Base-by-base conservation (phyloP, 2,888 invertebrate species). In the Yponomeuta sedellus region DNA sequence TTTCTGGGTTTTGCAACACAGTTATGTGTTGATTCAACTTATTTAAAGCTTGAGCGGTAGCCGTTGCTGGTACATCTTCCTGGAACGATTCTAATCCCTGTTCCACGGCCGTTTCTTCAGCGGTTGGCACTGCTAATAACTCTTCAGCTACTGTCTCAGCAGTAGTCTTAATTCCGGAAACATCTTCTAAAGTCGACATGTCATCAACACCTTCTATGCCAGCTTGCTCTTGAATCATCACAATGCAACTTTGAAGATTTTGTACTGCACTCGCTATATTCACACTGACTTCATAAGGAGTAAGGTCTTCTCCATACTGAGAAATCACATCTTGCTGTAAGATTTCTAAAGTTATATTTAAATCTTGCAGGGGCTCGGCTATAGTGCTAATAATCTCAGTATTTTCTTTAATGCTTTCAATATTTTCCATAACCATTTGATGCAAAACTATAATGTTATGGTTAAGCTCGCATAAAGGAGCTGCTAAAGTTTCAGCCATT, bases 161-260 rank as follows among this genome's bases (percentile, higher is more conserved):
- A 56, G 86, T 84, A 0, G 93, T 93, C 79, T 93, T 92, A 20
- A 94, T 84, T 4, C 88, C 92, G 0, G 94, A 93, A 69, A 93
- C 82, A 71, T 93, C 92, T 70, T 92, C 92, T 65, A 93, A 85
- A 10, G 93, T 92, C 5, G 93, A 92, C 73, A 93, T 81, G 59
- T 93, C 93, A 44, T 87, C 88, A 6, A 81, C 75, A 10, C 80
- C 85, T 75, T 94, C 93, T 56, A 93, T 68, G 68, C 85, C 77
- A 69, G 74, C 74, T 71, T 92, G 88, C 73, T 92, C 89, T 68
- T 89, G 83, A 70, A 92, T 84, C 69, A 91, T 77, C 10, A 91
- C 72, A 63, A 92, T 85, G 72, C 90, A 91, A 69, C 82, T 88
- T 71, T 90, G 84, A 52, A 91, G 70, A 70, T 78, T 86, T 75